Conservation (phyloP, 1,140 invertebrate species). For the Platyscapa corneri region DNA sequence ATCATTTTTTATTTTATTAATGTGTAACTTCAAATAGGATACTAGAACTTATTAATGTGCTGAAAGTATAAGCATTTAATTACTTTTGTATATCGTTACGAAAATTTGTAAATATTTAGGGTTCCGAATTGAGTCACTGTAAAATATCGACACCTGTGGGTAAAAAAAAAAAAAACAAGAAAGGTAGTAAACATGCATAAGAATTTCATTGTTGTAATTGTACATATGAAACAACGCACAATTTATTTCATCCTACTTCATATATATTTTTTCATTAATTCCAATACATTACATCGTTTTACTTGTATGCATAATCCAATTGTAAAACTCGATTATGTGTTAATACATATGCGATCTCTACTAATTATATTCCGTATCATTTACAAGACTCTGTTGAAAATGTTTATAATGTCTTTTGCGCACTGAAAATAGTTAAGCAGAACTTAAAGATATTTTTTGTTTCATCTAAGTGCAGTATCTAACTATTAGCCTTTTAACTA, state of each 20-base stretch:
- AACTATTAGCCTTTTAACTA: not conserved
- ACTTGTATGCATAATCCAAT: slow-evolving; percentile 10
- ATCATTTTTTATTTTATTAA: not conserved
- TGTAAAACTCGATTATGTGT: slow-evolving; percentile 11
- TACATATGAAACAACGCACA: slow-evolving; percentile 38
- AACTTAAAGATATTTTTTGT: not conserved
- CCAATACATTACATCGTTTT: slow-evolving; percentile 9
- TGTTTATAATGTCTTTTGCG: too few species aligned
- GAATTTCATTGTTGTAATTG: slow-evolving; percentile 28
- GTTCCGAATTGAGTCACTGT: slow-evolving; percentile 20
- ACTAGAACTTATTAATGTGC: not conserved
- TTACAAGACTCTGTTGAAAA: not conserved
- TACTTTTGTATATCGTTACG: slow-evolving; percentile 24
- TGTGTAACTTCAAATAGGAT: not conserved
- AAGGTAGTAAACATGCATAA: not conserved
- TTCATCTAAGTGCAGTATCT: not conserved
- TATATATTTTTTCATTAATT: slow-evolving; percentile 21
- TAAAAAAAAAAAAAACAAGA: slow-evolving; percentile 29
- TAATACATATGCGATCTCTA: slow-evolving; percentile 7
- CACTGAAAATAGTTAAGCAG: not conserved
- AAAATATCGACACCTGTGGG: slow-evolving; percentile 1
- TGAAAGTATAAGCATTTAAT: slow-evolving; percentile 21
- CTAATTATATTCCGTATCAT: not conserved
- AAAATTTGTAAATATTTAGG: slow-evolving; percentile 25
- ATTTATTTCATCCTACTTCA: slow-evolving; percentile 18